A percentile compares a stretch with the other conserved stretches of the same genome.
phyloP scores from a whole-genome alignment of 2,888 invertebrate species.

The Abscondita cerata region DNA sequence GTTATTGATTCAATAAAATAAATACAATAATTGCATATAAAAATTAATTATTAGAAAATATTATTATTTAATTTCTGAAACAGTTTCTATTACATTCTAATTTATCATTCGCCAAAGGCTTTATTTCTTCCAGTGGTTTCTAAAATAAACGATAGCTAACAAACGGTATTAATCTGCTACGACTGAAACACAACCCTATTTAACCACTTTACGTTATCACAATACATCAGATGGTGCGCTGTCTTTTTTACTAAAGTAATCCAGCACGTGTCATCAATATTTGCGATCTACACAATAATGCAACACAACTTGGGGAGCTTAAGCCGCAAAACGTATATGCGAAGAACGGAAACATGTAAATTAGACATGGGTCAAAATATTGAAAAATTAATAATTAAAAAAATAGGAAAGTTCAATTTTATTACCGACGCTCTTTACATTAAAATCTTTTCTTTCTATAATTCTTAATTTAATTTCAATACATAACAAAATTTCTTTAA shows the following conservation, averaged over 20 bases:
- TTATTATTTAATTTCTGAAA: no score
- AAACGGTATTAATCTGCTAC: no score
- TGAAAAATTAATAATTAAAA: conserved; percentile 9
- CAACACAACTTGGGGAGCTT: conserved; percentile 32
- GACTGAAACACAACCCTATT: conserved; percentile 24
- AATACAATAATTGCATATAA: no score
- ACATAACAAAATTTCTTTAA: background rate
- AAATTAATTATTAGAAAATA: no score
- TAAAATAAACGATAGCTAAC: no score
- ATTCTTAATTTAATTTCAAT: background rate
- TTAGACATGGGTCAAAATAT: conserved; percentile 30
- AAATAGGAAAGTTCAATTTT: background rate
- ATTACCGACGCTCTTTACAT: no score
- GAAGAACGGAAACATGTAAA: conserved; percentile 29
- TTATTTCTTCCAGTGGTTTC: no score
- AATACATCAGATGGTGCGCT: conserved; percentile 40
- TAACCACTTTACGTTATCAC: conserved; percentile 40
- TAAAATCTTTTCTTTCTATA: no score
- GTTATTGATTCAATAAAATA: no score
- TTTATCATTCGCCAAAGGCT: no score
- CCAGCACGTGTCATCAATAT: conserved; percentile 46
- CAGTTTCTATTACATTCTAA: no score
- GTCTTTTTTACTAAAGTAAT: conserved; percentile 43
- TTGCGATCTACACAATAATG: conserved; percentile 39
- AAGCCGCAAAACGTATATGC: conserved; percentile 24